Base-by-base conservation (phyloP, 2,888 invertebrate genomes). In the Xestia c-nigrum region DNA sequence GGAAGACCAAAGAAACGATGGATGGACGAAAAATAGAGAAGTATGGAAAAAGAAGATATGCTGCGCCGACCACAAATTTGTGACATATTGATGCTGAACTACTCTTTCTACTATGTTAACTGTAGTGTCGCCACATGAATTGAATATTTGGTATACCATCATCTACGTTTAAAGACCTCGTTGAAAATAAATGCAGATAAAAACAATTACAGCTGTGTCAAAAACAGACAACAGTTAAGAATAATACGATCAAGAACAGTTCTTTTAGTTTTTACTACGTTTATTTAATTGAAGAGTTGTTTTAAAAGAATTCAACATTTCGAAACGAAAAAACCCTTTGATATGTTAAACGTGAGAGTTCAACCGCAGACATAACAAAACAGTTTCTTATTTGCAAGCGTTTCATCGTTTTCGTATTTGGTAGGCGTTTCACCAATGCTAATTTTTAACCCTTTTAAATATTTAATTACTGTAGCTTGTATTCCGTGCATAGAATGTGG, bases 391-490 rank as follows among this genome's bases (percentile, higher is more conserved):
- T 65, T 65, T 50, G 14, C 38, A 50, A 40, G 14, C 24, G 38
- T 47, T 65, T 55, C 46, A 52, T 65, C 31, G 66, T 40, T 43
- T 68, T 59, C 21, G 10, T 66, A 47, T 50, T 57, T 59, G 21
- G 7, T 21, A 31, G 14, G 12, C 38, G 52, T 38, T 61, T 47
- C 12, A 43, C 14, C 40, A 50, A 66, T 63, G 47, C 5, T 21
- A 67, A 66, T 74, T 66, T 66, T 74, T 59, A 74, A 40, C 59
- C 52, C 16, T 55, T 31, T 47, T 78, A 24, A 52, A 61, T 81
- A 61, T 81, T 66, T 50, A 82, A 76, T 83, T 63, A 50, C 21
- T 24, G 40, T 24, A 43, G 21, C 67, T 24, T 38, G 50, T 38
- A 38, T 3, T 68, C 21, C 24, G 63, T 57, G 43, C 24, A 43